phyloP scores from a whole-genome alignment of 2,797 vertebrate species.

The Neoniphon sammara region DNA sequence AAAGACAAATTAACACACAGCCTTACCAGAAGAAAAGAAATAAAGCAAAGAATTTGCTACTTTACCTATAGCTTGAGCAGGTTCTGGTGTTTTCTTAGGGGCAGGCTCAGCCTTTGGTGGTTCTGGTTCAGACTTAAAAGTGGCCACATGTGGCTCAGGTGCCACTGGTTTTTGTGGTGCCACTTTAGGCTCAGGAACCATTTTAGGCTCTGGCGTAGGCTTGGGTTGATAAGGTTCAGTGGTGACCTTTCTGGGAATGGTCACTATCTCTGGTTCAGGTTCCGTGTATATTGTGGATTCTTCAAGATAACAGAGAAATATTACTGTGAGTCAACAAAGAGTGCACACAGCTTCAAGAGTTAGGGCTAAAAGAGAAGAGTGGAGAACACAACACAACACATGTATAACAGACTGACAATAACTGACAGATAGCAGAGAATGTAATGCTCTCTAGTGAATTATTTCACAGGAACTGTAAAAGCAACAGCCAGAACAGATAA shows the following conservation, averaged over 20 bases:
- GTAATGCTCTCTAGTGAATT: constrained; percentile 22
- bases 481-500: constrained; percentile 30
- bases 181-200: constrained; percentile 60
- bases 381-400: constrained; percentile 23
- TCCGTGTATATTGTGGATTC: constrained; percentile 55
- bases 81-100: constrained; percentile 69
- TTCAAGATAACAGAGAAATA: constrained; percentile 81
- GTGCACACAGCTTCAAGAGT: constrained; percentile 39
- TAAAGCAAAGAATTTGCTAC: constrained; percentile 18
- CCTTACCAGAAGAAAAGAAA: constrained; percentile 23
- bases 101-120: constrained; percentile 22
- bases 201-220: constrained; percentile 41
- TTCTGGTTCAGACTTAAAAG: constrained; percentile 44
- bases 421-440: constrained; percentile 26
- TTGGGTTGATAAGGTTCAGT: constrained; percentile 61
- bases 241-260: constrained; percentile 24
- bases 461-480: constrained; percentile 75
- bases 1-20: constrained; percentile 2
- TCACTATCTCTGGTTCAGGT: constrained; percentile 31
- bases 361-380: constrained; percentile 21
- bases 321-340: constrained; percentile 53
- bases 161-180: constrained; percentile 4
- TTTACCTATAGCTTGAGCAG: constrained; percentile 83
- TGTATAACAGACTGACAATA: constrained; percentile 14
- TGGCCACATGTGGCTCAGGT: constrained; percentile 34